Conservation (phyloP, 2,888 invertebrate species). For the Platerodrilus igneus region DNA sequence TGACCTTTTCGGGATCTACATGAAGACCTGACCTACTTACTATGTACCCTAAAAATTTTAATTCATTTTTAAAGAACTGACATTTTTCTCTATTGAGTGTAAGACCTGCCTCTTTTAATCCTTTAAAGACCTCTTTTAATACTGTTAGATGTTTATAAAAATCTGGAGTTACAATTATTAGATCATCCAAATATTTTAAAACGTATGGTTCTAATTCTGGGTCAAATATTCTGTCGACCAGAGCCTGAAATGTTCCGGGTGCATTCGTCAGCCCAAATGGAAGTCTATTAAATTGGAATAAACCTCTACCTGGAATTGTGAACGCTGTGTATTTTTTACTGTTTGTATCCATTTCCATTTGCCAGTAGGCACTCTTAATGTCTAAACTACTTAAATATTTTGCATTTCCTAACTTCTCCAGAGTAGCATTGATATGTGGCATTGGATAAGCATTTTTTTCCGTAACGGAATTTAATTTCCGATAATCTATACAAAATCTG, state of each 20-base stretch:
- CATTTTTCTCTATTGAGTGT: conserved; percentile 34
- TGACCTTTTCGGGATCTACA: conserved; percentile 26
- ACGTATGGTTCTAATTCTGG: conserved; percentile 6
- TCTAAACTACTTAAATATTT: no score
- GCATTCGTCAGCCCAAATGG: conserved; percentile 12
- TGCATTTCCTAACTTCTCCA: conserved; percentile 30
- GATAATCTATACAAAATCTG: conserved; percentile 27
- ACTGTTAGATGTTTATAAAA: conserved; percentile 23
- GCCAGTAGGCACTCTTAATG: conserved; percentile 32
- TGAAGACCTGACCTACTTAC: conserved; percentile 31
- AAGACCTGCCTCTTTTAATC: conserved; percentile 18
- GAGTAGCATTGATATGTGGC: conserved; percentile 31
- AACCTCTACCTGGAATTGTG: conserved; percentile 11
- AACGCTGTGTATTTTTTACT: conserved; percentile 29
- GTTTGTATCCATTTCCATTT: conserved; percentile 25
- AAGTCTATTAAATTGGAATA: conserved; percentile 11
- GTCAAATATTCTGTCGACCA: conserved; percentile 1
- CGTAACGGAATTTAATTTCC: conserved; percentile 20
- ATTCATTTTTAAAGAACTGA: conserved; percentile 24
- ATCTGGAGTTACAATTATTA: conserved; percentile 21
- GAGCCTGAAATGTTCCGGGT: conserved; percentile 3
- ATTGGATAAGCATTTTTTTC: conserved; percentile 20
- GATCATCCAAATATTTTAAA: conserved; percentile 26
- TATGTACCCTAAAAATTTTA: conserved; percentile 35
- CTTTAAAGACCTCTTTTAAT: conserved; percentile 18